Percentiles rank a stretch among this genome's conserved stretches.
These are phyloP conservation scores for Deroptyus accipitrinus DNA, from an alignment of 2,113 vertebrate genomes.

Conservation along the genomic window DNA sequence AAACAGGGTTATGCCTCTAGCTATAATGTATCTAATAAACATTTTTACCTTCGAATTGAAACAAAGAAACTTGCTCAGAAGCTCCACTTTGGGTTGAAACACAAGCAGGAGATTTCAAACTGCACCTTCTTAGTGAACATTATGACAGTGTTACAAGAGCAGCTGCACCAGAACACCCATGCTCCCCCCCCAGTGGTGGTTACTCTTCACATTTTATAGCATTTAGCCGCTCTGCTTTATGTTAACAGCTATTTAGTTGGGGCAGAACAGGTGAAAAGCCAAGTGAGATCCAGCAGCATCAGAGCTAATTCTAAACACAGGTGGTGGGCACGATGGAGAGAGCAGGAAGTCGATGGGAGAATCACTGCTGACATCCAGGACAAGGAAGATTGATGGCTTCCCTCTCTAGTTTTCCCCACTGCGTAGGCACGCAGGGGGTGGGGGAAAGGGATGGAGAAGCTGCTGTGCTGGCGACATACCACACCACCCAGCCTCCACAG, in stretches of 20 bases:
- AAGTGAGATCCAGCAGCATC: conserved; percentile 58
- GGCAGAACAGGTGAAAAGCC: conserved; percentile 72
- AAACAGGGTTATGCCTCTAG: neutral
- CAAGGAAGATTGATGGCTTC: conserved; percentile 98
- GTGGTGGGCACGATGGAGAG: conserved; percentile 68
- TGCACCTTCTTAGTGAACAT: neutral
- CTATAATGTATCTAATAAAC: neutral
- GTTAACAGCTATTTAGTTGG: neutral
- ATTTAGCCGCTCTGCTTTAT: neutral
- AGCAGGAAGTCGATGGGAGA: conserved; percentile 73
- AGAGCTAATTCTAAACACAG: conserved; percentile 79
- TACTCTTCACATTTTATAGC: neutral
- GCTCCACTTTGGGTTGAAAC: neutral
- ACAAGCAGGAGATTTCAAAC: neutral
- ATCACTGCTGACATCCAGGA: conserved; percentile 85
- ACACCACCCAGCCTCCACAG: conserved; percentile 82
- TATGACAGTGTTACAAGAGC: neutral
- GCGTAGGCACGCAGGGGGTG: conserved; percentile 79
- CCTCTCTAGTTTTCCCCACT: conserved; percentile 89
- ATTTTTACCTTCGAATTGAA: neutral
- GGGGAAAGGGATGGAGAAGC: conserved; percentile 73
- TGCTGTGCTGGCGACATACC: conserved; percentile 79
- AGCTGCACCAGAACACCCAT: conserved; percentile 3
- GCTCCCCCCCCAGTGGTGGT: neutral
- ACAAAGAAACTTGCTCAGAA: neutral